Percentiles rank a stretch among this genome's conserved stretches.
Conservation (phyloP, 1,140 invertebrate genomes). For the Magallana angulata region DNA sequence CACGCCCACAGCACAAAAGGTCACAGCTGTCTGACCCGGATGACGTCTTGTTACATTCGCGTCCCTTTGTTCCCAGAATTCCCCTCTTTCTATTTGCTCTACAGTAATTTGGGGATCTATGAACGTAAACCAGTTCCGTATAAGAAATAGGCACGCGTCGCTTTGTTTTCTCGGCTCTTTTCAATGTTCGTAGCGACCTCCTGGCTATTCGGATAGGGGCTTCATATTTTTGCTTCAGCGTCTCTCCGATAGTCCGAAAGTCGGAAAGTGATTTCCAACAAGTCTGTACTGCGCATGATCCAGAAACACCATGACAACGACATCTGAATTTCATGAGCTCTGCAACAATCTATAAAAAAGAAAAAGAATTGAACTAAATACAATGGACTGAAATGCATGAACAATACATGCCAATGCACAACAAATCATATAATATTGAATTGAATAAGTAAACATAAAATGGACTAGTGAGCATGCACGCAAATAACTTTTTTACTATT, state of each 20-base stretch:
- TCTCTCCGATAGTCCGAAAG: slow-evolving; percentile 90
- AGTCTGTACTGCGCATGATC: slow-evolving; percentile 95
- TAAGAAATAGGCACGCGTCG: slow-evolving; percentile 81
- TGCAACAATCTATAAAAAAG: slow-evolving; percentile 74
- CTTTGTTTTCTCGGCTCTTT: slow-evolving; percentile 68
- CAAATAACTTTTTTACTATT: too few species aligned
- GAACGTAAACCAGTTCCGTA: slow-evolving; percentile 83
- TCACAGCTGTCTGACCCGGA: slow-evolving; percentile 85
- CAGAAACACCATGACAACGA: slow-evolving; percentile 95
- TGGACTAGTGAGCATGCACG: too few species aligned
- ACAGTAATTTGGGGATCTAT: slow-evolving; percentile 86
- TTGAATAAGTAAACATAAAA: too few species aligned
- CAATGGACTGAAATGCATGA: too few species aligned
- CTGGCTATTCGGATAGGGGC: slow-evolving; percentile 87
- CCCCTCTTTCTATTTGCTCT: slow-evolving; percentile 82
- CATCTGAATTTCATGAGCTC: slow-evolving; percentile 83
- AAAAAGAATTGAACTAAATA: not conserved
- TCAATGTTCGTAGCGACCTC: slow-evolving; percentile 77
- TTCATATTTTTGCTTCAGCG: slow-evolving; percentile 90
- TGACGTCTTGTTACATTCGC: slow-evolving; percentile 84
- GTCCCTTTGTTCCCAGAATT: slow-evolving; percentile 83
- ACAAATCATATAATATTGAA: too few species aligned
- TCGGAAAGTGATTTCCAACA: slow-evolving; percentile 95
- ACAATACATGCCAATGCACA: too few species aligned
- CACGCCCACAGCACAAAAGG: slow-evolving; percentile 79